These are phyloP conservation scores for Nowickia ferox DNA, from an alignment of 2,888 invertebrate genomes.

Conservation along the genomic window DNA sequence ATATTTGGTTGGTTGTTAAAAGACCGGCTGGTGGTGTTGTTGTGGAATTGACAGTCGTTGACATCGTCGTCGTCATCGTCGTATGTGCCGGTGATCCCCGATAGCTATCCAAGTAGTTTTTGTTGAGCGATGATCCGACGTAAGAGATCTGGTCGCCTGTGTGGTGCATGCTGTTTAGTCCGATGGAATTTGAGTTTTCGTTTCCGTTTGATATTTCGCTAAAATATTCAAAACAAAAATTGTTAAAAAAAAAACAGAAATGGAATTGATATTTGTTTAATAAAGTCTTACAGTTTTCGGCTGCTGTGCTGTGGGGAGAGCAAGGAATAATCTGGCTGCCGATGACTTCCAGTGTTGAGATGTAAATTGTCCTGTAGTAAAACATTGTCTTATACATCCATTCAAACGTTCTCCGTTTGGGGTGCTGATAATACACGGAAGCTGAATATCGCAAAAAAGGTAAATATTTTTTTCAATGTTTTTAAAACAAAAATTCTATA, in stretches of 20 bases:
- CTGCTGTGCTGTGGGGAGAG: slow-evolving; percentile 84
- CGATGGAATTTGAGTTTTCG: slow-evolving; percentile 90
- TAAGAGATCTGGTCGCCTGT: slow-evolving; percentile 84
- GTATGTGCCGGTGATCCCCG: slow-evolving; percentile 84
- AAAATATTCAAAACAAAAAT: slow-evolving; percentile 3
- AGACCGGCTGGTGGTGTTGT: slow-evolving; percentile 73
- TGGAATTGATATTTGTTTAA: background rate
- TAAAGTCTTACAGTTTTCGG: slow-evolving; percentile 85
- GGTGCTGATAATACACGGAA: slow-evolving; percentile 84
- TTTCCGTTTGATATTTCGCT: slow-evolving; percentile 82
- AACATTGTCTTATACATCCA: slow-evolving; percentile 84
- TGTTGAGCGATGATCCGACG: slow-evolving; percentile 84
- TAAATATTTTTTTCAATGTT: slow-evolving; percentile 65
- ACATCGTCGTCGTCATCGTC: slow-evolving; percentile 84
- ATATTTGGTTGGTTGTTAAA: slow-evolving; percentile 75
- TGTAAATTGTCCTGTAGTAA: slow-evolving; percentile 83
- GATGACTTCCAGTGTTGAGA: slow-evolving; percentile 84
- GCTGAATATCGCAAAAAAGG: slow-evolving; percentile 82
- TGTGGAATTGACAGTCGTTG: slow-evolving; percentile 84
- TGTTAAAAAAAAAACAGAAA: background rate
- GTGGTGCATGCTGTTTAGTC: slow-evolving; percentile 93
- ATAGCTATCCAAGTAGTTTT: slow-evolving; percentile 84
- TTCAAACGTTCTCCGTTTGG: slow-evolving; percentile 83
- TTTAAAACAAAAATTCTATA: slow-evolving; percentile 22
- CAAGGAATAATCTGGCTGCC: slow-evolving; percentile 85